These are phyloP conservation scores for Larimichthys polyactis DNA, from an alignment of 2,113 vertebrate genomes.

Conservation along the genomic window DNA sequence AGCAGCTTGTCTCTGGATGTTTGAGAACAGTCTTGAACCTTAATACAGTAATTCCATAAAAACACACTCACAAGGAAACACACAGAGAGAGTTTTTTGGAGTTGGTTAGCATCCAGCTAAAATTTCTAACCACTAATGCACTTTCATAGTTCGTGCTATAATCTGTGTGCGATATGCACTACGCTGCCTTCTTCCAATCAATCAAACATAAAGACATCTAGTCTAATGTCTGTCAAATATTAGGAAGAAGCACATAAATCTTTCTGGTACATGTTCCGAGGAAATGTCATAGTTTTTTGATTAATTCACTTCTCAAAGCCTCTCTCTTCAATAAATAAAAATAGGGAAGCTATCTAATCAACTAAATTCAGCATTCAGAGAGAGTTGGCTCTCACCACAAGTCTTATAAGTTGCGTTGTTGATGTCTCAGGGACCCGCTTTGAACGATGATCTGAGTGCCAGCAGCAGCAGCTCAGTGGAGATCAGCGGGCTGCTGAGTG, in stretches of 20 bases:
- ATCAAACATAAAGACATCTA: not conserved
- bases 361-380: conserved; percentile 19
- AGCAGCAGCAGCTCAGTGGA: conserved; percentile 96
- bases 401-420: conserved; percentile 20
- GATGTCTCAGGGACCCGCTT: conserved; percentile 86
- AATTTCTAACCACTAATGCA: conserved; percentile 25
- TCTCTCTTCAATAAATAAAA: conserved; percentile 12
- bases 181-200: not conserved
- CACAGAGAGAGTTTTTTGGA: not conserved
- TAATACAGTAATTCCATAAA: conserved; percentile 2
- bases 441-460: conserved; percentile 91
- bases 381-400: conserved; percentile 13
- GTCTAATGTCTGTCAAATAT: conserved; percentile 19
- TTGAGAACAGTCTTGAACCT: not conserved
- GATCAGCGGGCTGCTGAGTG: conserved; percentile 88
- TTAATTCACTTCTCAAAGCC: conserved; percentile 2
- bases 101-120: conserved; percentile 27
- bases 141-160: conserved; percentile 29
- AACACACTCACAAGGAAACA: conserved; percentile 27
- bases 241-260: conserved; percentile 25
- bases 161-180: conserved; percentile 32
- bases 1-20: not conserved
- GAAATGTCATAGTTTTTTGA: conserved; percentile 1
- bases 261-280: not conserved
- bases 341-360: conserved; percentile 37